Evolutionary conservation across 2,888 invertebrate species (phyloP), one percentile per base, ranked within the genome.

Genomic region (Smittia sp.): DNA sequence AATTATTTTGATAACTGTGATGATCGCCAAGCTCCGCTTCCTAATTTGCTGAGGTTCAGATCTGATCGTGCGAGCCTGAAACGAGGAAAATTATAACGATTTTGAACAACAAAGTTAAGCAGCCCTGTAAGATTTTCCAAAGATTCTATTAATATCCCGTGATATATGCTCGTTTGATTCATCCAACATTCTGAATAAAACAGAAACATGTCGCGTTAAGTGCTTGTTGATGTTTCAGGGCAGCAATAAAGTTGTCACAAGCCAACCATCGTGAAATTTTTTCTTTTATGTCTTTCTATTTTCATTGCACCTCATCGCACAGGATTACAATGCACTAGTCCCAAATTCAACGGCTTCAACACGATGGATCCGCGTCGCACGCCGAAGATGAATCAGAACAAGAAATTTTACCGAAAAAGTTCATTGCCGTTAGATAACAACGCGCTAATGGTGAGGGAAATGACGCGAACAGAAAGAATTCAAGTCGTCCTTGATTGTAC

Each of bases 301-400:
- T 76, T 69, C 72, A 9, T 1, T 25, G 13, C 22, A 4, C 15
- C 9, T 58, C 15, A 58, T 20, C n/a, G 73, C 74, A 77, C 76
- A 54, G 76, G 81, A 80, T 32, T 72, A 6, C 58, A 72, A n/a
- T 72, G 72, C 62, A 79, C 78, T 75, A 85, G 85, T 78, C 85
- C 86, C 58, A 85, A 85, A 77, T 83, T 85, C 76, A 85, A 80
- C 75, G 85, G 85, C 77, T 86, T 85, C 80, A 86, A 84, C 79
- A 87, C 86, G 52, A 79, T 86, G 76, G 86, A 85, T 77, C 86
- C 85, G 46, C 81, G 85, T 75, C 83, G 85, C 76, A 85, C 84
- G 3, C 78, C 70, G 77, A 78, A 73, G 32, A 68, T 41, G 74
- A 78, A 80, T 15, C 82, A 80, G 15, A 80, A 79, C 75, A 80